phyloP scores from a whole-genome alignment of 2,113 vertebrate species.

The Tursiops truncatus region DNA sequence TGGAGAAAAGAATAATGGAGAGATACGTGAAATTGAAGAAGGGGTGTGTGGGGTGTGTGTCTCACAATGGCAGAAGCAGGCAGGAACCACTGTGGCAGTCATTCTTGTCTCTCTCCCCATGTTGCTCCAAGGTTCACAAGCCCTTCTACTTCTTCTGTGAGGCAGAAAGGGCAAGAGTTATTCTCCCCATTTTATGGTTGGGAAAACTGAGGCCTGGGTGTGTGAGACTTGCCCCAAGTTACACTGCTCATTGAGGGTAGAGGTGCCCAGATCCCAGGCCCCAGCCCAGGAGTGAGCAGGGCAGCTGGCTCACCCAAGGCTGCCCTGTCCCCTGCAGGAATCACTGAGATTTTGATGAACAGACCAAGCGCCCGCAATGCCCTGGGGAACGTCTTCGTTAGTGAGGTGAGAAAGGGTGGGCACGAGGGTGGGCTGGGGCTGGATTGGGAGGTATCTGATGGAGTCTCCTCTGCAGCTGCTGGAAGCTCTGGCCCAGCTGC shows the following conservation, averaged over 20 bases:
- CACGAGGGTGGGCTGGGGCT: neutral
- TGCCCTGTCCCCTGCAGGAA: slow-evolving; percentile 77
- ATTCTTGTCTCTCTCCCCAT: neutral
- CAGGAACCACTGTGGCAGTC: neutral
- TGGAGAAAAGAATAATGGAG: neutral
- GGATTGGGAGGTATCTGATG: neutral
- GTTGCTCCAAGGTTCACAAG: neutral
- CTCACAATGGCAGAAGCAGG: neutral
- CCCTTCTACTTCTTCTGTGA: neutral
- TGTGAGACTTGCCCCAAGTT: neutral
- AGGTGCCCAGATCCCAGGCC: neutral
- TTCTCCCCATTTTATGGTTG: neutral
- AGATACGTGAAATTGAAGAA: neutral
- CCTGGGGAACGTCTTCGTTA: slow-evolving; percentile 92
- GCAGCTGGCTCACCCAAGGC: neutral
- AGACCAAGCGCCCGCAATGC: slow-evolving; percentile 91
- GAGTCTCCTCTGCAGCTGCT: slow-evolving; percentile 84
- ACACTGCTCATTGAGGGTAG: neutral
- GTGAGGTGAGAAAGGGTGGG: slow-evolving; percentile 86
- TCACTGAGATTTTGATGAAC: slow-evolving; percentile 93
- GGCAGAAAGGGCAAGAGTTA: neutral
- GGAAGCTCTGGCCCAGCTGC: slow-evolving; percentile 85
- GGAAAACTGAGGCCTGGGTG: neutral
- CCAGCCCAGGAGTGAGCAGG: neutral
- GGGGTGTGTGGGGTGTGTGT: neutral